Conservation (phyloP, 2,113 vertebrate species). For the Telmatochromis bifrenatus region DNA sequence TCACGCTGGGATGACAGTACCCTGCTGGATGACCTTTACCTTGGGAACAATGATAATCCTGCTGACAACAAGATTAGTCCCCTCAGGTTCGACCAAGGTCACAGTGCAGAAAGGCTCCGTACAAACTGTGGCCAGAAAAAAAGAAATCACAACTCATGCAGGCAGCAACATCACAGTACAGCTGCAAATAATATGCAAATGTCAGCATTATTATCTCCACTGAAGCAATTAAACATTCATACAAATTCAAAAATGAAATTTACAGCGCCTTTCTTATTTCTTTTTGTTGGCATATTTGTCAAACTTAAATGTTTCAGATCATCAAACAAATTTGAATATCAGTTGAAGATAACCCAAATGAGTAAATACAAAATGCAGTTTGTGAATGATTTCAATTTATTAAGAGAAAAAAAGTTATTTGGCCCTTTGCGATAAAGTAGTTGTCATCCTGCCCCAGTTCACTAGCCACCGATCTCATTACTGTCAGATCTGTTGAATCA, state of each 20-base stretch:
- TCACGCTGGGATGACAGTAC: neutral
- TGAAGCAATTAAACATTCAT: neutral
- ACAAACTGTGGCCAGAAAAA: neutral
- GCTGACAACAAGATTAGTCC: conserved; percentile 46
- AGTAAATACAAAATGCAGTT: neutral
- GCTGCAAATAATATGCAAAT: neutral
- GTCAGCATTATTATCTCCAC: neutral
- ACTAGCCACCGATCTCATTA: neutral
- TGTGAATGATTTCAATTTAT: neutral
- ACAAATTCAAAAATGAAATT: neutral
- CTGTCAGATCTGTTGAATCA: neutral
- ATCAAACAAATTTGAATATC: neutral
- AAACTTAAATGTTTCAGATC: neutral
- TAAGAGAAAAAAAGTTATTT: neutral
- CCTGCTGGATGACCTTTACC: conserved; percentile 23
- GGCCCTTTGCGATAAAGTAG: neutral
- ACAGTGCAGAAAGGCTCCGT: neutral
- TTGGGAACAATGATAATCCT: conserved; percentile 42
- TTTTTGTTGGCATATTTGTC: neutral
- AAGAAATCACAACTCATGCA: neutral
- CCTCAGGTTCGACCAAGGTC: conserved; percentile 4
- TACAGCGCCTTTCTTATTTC: neutral
- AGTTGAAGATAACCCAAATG: neutral
- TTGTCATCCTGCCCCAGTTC: neutral
- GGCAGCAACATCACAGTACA: neutral